Evolutionary conservation across 1,140 invertebrate species (phyloP), one percentile per base, ranked within the genome.

Genomic region (Archivesica marissinica): DNA sequence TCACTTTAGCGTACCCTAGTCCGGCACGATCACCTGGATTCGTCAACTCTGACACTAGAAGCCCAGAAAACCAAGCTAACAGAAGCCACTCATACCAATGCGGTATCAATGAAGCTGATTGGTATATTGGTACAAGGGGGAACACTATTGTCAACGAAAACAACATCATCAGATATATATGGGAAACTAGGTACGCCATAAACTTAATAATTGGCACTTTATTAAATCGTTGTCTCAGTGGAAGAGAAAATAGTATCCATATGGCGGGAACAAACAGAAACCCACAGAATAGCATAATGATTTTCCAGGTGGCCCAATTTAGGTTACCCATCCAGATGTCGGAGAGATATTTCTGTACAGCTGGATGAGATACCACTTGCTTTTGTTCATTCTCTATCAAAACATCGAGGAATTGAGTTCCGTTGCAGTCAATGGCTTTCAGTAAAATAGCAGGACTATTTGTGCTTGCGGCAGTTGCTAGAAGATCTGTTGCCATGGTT

Each of bases 301-400:
- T 98, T 93, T 98, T 97, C 96, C 98, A 99, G 47, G 97, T 97
- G 66, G 97, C 96, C 99, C 99, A 99, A 80, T 97, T 97, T 74
- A 99, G 94, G 87, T 97, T 97, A 38, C 99, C 99, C 91, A 97
- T 97, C 93, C 94, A 94, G 13, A 94, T 91, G 39, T 99, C 99
- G 94, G 99, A 96, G 20, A 96, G 89, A 89, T 96, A 96, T 56
- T 95, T 93, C 89, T 96, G 95, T 9, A 95, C 94, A 0, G 94
- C 91, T 11, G 95, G 94, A 87, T 95, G 94, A 1, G 95, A 91
- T 0, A 95, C 94, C 0, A 99, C 98, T 95, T 99, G 98, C 93
- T 99, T 99, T 92, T 99, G 98, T 93, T 99, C 98, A 92, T 99
- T 98, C 85, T 99, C 99, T 87, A 99, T 99, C 9, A 99, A 95